Evolutionary conservation across 2,113 vertebrate genomes (phyloP).

Genomic region (Arothron firmamentum): DNA sequence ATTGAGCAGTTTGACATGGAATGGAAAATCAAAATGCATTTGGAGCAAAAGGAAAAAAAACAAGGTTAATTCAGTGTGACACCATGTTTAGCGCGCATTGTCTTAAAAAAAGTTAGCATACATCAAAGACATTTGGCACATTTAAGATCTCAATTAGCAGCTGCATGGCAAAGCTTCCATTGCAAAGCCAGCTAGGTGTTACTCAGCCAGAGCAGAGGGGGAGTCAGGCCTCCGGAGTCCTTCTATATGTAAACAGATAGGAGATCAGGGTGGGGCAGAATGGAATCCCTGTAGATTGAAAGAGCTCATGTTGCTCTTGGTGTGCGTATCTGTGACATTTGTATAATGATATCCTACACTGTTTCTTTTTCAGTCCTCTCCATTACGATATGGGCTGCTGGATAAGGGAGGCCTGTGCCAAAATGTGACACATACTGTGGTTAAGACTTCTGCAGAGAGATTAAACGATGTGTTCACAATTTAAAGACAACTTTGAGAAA

Average conservation of each 20-base stretch:
- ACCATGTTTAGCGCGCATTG: slow-evolving; percentile 6
- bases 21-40: slow-evolving; percentile 11
- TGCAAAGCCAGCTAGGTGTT: slow-evolving; percentile 27
- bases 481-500: not conserved
- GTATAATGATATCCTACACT: slow-evolving; percentile 14
- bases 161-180: slow-evolving; percentile 9
- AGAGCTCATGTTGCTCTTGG: slow-evolving; percentile 22
- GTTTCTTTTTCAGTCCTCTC: slow-evolving; percentile 1
- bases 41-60: slow-evolving; percentile 8
- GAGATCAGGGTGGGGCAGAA: slow-evolving; percentile 36
- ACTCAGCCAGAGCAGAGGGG: slow-evolving; percentile 15
- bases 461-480: not conserved
- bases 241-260: slow-evolving; percentile 14
- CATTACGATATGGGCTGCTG: not conserved
- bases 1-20: not conserved
- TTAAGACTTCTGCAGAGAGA: no score
- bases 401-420: not conserved
- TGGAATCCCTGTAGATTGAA: slow-evolving; percentile 6
- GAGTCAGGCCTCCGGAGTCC: not conserved
- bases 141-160: slow-evolving; percentile 26
- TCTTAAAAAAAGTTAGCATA: slow-evolving; percentile 6
- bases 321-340: slow-evolving; percentile 11
- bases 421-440: no score
- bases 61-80: slow-evolving; percentile 37
- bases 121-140: slow-evolving; percentile 26